Percentiles rank a stretch among this genome's conserved stretches.
phyloP scores from a whole-genome alignment of 2,888 invertebrate species.

The Lypha dubia region DNA sequence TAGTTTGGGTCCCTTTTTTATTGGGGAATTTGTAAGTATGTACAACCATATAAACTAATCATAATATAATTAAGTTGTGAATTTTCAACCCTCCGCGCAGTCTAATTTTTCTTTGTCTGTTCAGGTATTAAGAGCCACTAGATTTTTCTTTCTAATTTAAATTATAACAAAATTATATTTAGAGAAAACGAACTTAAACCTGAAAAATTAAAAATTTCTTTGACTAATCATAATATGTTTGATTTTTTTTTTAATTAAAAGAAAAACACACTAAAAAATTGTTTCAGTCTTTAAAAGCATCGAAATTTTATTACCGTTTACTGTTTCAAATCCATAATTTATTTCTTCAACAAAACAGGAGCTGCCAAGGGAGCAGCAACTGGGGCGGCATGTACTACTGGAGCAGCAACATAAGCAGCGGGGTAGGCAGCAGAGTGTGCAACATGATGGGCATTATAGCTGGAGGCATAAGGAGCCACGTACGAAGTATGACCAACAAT shows the following conservation, averaged over 20 bases:
- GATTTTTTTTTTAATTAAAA: background rate
- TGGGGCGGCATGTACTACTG: conserved; percentile 21
- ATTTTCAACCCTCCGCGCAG: too few species aligned
- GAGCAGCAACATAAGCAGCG: conserved; percentile 65
- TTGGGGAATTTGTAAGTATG: too few species aligned
- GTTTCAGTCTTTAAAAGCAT: background rate
- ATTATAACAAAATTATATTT: too few species aligned
- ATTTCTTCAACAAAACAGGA: conserved; percentile 66
- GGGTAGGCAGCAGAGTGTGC: conserved; percentile 77
- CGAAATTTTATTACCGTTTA: conserved; percentile 16
- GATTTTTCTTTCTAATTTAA: too few species aligned
- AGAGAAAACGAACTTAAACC: too few species aligned
- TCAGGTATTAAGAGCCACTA: too few species aligned
- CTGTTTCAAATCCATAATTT: conserved; percentile 10
- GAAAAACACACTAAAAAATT: background rate
- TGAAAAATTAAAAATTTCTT: too few species aligned
- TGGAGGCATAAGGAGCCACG: conserved; percentile 79
- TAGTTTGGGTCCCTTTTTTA: too few species aligned
- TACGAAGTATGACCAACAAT: conserved; percentile 78
- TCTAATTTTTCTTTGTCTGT: too few species aligned
- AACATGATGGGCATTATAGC: conserved; percentile 77
- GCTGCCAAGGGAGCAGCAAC: conserved; percentile 67
- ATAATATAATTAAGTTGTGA: too few species aligned
- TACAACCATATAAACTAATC: too few species aligned
- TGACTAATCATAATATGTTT: too few species aligned